Evolutionary conservation across 2,113 vertebrate genomes (phyloP).

Genomic region (Saccopteryx leptura): DNA sequence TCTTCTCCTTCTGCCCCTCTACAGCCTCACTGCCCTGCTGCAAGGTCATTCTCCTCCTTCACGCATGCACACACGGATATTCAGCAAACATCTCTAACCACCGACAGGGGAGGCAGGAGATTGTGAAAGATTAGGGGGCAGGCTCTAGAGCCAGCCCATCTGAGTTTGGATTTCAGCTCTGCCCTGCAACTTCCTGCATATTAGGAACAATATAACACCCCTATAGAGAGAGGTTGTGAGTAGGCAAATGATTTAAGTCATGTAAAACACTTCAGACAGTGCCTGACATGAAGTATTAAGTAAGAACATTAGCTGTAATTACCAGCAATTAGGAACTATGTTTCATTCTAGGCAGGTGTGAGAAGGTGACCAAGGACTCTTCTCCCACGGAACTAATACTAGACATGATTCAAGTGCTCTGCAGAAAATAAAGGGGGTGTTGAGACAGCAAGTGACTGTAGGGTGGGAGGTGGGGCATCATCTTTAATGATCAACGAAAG

Average conservation of each 20-base stretch:
- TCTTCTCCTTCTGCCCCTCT: not conserved
- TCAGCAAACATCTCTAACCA: not conserved
- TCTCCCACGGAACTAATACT: not conserved
- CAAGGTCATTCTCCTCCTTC: not conserved
- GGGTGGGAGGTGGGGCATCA: not conserved
- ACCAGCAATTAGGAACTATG: not conserved
- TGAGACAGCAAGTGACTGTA: not conserved
- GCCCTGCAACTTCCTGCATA: not conserved
- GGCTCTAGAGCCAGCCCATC: not conserved
- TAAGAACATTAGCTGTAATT: not conserved
- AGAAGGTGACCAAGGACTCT: not conserved
- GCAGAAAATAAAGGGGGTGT: conserved; percentile 19
- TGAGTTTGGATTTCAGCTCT: not conserved
- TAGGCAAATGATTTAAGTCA: not conserved
- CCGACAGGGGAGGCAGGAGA: not conserved
- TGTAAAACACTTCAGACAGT: not conserved
- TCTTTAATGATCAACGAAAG: not conserved
- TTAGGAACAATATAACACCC: not conserved
- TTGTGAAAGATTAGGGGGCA: not conserved
- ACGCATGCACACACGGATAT: fast-evolving
- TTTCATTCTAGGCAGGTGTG: not conserved
- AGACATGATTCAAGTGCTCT: not conserved
- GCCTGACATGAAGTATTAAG: not conserved
- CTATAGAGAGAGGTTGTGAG: not conserved
- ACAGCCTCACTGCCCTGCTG: not conserved